A percentile compares a stretch with the other conserved stretches of the same genome.
These are phyloP conservation scores for Heliconius congener DNA, from an alignment of 1,140 invertebrate genomes.

Conservation along the genomic window DNA sequence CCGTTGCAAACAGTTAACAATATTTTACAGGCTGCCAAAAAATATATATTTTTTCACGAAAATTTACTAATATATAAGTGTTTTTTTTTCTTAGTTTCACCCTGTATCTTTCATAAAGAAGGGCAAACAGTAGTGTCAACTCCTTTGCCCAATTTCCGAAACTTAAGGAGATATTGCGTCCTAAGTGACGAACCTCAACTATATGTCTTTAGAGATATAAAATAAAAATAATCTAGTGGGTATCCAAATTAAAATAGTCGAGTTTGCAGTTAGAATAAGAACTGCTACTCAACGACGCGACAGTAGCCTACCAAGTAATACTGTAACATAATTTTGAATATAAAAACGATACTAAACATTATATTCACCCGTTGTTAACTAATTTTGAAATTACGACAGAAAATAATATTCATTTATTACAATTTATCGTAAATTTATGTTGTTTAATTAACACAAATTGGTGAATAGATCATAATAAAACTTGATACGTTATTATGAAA, in stretches of 20 bases:
- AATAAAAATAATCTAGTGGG: too few relatives aligned
- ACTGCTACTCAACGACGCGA: too few relatives aligned
- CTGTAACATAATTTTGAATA: not conserved
- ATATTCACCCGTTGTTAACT: not conserved
- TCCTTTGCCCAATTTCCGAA: too few relatives aligned
- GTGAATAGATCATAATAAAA: not conserved
- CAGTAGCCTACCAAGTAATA: not conserved
- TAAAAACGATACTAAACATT: not conserved
- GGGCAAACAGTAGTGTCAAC: too few relatives aligned
- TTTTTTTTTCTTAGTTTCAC: too few relatives aligned
- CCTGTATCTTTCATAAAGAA: too few relatives aligned
- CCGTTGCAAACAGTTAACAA: not conserved
- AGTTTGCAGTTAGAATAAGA: too few relatives aligned
- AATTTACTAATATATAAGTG: not conserved
- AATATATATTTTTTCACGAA: not conserved
- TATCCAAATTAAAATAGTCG: too few relatives aligned
- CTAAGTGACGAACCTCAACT: too few relatives aligned
- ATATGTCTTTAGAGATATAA: not conserved
- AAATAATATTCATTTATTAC: not conserved
- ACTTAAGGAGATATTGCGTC: too few relatives aligned
- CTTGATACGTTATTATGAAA: conserved; percentile 1
- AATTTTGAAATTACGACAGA: not conserved
- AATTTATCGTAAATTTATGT: not conserved
- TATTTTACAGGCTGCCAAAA: not conserved
- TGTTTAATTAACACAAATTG: conserved; percentile 3